A percentile compares a stretch with the other conserved stretches of the same genome.
These are phyloP conservation scores for Ectemnius continuus DNA, from an alignment of 2,888 invertebrate species.

Conservation along the genomic window DNA sequence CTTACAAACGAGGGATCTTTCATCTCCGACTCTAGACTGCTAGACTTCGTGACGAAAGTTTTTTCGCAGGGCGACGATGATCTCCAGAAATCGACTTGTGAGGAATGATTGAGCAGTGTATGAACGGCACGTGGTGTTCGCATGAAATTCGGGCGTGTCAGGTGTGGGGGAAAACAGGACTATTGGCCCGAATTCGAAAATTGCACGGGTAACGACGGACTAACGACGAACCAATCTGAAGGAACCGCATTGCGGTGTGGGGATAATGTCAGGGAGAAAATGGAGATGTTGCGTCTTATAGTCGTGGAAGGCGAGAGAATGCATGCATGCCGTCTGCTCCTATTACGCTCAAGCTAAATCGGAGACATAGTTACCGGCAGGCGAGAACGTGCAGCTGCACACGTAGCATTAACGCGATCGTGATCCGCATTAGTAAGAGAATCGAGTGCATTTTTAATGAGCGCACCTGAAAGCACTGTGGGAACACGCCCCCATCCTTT, in stretches of 20 bases:
- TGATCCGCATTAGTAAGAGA: slow-evolving; percentile 24
- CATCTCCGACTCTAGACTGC: too few species aligned
- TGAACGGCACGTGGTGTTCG: too few species aligned
- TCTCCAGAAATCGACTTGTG: too few species aligned
- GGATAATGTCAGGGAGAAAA: neutral
- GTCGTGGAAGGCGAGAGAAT: slow-evolving; percentile 2
- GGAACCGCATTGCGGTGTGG: too few species aligned
- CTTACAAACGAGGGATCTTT: slow-evolving; percentile 4
- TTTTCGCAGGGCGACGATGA: too few species aligned
- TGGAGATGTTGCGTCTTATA: neutral
- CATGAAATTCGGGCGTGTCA: too few species aligned
- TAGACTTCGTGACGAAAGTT: too few species aligned
- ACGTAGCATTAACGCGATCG: slow-evolving; percentile 14
- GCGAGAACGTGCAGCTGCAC: slow-evolving; percentile 8
- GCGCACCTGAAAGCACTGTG: slow-evolving; percentile 7
- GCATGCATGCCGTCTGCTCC: neutral
- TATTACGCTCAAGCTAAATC: neutral
- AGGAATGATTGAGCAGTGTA: too few species aligned
- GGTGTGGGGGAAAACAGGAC: too few species aligned
- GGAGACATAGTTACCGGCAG: neutral
- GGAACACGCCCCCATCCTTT: neutral
- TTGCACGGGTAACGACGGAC: too few species aligned
- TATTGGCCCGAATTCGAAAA: too few species aligned
- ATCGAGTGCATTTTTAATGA: slow-evolving; percentile 21
- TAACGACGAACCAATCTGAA: too few species aligned